A percentile compares a stretch with the other conserved stretches of the same genome.
Conservation (phyloP, 2,797 vertebrate genomes). For the Borostomias antarcticus region DNA sequence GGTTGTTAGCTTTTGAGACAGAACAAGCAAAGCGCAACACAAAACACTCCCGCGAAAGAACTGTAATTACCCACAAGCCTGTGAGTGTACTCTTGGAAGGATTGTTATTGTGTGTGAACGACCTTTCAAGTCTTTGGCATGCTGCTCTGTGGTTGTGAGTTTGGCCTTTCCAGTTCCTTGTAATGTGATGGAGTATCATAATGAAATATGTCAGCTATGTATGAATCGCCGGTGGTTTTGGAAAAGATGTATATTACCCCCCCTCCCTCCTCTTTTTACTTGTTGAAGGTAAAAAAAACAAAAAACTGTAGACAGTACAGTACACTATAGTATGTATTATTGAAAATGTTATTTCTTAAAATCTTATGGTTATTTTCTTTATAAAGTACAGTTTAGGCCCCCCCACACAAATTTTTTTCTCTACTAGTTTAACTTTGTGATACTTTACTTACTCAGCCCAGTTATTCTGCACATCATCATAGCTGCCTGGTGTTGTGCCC, state of each 20-base stretch:
- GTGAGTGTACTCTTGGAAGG: conserved; percentile 78
- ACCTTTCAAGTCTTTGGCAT: conserved; percentile 80
- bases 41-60: conserved; percentile 81
- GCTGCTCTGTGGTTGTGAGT: conserved; percentile 62
- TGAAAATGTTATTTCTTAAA: too few relatives aligned
- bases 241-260: conserved; percentile 28
- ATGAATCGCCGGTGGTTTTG: conserved; percentile 36
- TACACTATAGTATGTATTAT: too few relatives aligned
- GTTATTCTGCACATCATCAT: too few relatives aligned
- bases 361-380: too few relatives aligned
- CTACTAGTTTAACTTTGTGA: too few relatives aligned
- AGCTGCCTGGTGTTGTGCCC: too few relatives aligned
- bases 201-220: conserved; percentile 48
- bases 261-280: background rate
- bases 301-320: too few relatives aligned
- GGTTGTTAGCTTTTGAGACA: conserved; percentile 83
- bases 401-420: too few relatives aligned
- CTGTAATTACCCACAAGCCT: conserved; percentile 82
- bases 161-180: conserved; percentile 49
- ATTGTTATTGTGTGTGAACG: conserved; percentile 72
- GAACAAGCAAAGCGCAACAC: conserved; percentile 83
- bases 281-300: too few relatives aligned
- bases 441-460: too few relatives aligned
- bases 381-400: too few relatives aligned
- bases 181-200: conserved; percentile 45